phyloP scores from a whole-genome alignment of 2,113 vertebrate genomes.

The Athene cunicularia region DNA sequence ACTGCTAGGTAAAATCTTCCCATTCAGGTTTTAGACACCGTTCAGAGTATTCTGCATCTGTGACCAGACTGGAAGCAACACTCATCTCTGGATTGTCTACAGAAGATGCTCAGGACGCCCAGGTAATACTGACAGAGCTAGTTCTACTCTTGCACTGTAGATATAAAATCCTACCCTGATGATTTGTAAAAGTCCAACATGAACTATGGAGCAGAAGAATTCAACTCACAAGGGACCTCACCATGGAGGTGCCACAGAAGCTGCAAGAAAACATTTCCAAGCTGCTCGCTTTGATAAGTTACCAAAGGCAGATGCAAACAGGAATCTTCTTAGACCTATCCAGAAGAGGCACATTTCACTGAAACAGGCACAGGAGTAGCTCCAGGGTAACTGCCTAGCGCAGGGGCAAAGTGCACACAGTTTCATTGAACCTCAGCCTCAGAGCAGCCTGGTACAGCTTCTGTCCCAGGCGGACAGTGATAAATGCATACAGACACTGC shows the following conservation, averaged over 20 bases:
- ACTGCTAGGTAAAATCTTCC: background rate
- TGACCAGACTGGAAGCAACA: background rate
- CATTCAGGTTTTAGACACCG: background rate
- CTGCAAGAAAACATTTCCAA: background rate
- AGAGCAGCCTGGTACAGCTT: background rate
- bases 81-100: background rate
- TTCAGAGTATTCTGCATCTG: background rate
- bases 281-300: background rate
- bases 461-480: background rate
- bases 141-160: background rate
- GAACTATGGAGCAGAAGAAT: background rate
- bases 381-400: background rate
- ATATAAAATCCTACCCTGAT: background rate
- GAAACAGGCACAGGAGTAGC: background rate
- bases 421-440: background rate
- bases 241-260: background rate
- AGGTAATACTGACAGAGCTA: background rate
- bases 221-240: background rate
- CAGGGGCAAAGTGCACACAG: background rate
- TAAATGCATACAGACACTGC: background rate
- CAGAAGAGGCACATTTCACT: background rate
- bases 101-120: background rate
- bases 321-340: background rate
- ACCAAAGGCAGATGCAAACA: background rate
- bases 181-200: background rate